Percentiles rank a stretch among this genome's conserved stretches.
phyloP scores from a whole-genome alignment of 2,888 invertebrate genomes.

The Tromatobia lineatoria region DNA sequence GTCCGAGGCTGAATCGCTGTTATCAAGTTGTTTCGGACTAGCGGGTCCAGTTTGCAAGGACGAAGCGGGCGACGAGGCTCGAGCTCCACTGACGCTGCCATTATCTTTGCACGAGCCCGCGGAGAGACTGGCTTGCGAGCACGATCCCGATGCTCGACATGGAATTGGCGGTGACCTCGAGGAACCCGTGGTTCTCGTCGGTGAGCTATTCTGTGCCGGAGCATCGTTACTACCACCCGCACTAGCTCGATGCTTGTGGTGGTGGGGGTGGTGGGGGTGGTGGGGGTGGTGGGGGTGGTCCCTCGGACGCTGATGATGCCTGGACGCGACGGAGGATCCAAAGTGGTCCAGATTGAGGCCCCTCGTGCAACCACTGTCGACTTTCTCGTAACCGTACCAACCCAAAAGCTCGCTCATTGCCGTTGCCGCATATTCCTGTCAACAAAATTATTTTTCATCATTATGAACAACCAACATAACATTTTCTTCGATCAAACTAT shows the following conservation, averaged over 20 bases:
- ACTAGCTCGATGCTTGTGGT: no score
- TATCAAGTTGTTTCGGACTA: slow-evolving; percentile 75
- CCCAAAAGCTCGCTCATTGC: slow-evolving; percentile 97
- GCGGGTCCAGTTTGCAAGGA: slow-evolving; percentile 75
- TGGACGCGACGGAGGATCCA: slow-evolving; percentile 77
- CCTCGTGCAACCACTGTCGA: slow-evolving; percentile 89
- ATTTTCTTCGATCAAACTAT: not conserved
- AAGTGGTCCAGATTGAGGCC: slow-evolving; percentile 85
- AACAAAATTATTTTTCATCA: slow-evolving; percentile 75
- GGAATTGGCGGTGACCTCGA: slow-evolving; percentile 73
- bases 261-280: no score
- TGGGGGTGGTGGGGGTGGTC: no score
- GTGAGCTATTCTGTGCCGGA: slow-evolving; percentile 79
- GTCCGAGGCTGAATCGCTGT: slow-evolving; percentile 77
- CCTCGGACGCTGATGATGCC: slow-evolving; percentile 69
- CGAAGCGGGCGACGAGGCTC: slow-evolving; percentile 73
- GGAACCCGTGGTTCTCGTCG: slow-evolving; percentile 55
- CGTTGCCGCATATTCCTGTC: slow-evolving; percentile 96
- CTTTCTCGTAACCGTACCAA: slow-evolving; percentile 95
- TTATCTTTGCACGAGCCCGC: slow-evolving; percentile 71
- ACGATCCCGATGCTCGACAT: slow-evolving; percentile 72
- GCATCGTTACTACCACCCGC: slow-evolving; percentile 79
- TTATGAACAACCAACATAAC: no score
- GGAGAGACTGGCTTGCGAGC: slow-evolving; percentile 70
- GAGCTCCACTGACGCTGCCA: slow-evolving; percentile 61